Conservation (phyloP, 2,888 invertebrate species). For the Podabrus alpinus region DNA sequence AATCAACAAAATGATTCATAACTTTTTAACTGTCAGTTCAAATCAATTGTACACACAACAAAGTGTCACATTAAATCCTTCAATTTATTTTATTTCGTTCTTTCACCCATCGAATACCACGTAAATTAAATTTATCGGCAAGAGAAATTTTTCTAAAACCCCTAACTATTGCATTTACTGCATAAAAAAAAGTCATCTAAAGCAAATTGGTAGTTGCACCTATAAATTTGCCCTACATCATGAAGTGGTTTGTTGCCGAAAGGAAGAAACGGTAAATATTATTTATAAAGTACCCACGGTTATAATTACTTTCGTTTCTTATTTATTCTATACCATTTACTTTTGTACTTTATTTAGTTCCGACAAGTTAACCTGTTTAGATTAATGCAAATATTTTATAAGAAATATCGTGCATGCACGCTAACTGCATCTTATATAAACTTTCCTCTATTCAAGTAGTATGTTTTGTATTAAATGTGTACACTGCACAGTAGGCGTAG, state of each 20-base stretch:
- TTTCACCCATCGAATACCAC: neutral
- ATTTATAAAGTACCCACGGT: neutral
- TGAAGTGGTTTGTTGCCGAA: neutral
- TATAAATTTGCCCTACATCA: neutral
- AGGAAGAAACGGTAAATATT: conserved; percentile 1
- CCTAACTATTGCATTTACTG: neutral
- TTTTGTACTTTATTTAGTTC: neutral
- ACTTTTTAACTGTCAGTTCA: neutral
- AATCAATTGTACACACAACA: neutral
- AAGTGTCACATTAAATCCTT: neutral
- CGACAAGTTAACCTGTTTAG: neutral
- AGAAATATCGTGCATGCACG: neutral
- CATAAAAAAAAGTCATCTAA: neutral
- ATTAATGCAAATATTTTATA: neutral
- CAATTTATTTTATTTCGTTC: neutral
- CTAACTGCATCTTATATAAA: neutral
- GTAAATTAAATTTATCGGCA: neutral
- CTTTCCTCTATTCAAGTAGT: neutral
- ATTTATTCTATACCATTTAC: conserved; percentile 2
- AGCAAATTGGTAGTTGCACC: neutral
- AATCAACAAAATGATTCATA: neutral
- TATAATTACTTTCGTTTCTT: neutral
- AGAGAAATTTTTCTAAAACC: neutral
- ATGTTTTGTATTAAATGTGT: neutral
- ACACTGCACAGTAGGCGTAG: neutral